These are phyloP conservation scores for Papilio polyxenes DNA, from an alignment of 1,140 invertebrate genomes.

Conservation along the genomic window DNA sequence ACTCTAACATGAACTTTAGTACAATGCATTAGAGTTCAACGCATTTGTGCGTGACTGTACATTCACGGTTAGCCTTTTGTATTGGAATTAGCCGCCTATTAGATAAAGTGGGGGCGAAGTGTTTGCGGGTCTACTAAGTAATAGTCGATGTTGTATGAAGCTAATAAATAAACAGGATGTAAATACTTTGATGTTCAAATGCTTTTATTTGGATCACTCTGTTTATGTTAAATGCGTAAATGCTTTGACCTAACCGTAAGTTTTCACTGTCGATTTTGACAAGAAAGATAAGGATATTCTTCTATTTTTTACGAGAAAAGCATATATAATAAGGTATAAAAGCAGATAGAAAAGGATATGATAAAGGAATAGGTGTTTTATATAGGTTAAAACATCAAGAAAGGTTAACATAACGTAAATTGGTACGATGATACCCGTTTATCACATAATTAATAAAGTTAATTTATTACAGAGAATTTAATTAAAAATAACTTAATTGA, in stretches of 20 bases:
- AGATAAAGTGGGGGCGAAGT: slow-evolving; percentile 20
- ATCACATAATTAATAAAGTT: no score
- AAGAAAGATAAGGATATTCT: no score
- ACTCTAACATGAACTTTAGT: slow-evolving; percentile 6
- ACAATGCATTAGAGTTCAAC: slow-evolving; percentile 7
- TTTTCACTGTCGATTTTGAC: no score
- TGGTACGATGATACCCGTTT: no score
- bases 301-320: no score
- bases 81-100: slow-evolving; percentile 34
- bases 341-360: no score
- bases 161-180: slow-evolving; percentile 20
- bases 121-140: slow-evolving; percentile 34
- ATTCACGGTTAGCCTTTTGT: slow-evolving; percentile 1
- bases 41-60: slow-evolving; percentile 12
- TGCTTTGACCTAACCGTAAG: no score
- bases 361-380: no score
- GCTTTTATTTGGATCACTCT: background rate
- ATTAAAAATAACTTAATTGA: background rate
- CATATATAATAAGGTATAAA: no score
- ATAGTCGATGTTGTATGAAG: slow-evolving; percentile 12
- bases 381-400: no score
- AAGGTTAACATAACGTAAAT: no score
- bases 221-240: background rate
- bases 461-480: no score
- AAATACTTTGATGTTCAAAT: background rate